A percentile compares a stretch with the other conserved stretches of the same genome.
These are phyloP conservation scores for Cyclura pinguis DNA, from an alignment of 2,797 vertebrate species.

Conservation along the genomic window DNA sequence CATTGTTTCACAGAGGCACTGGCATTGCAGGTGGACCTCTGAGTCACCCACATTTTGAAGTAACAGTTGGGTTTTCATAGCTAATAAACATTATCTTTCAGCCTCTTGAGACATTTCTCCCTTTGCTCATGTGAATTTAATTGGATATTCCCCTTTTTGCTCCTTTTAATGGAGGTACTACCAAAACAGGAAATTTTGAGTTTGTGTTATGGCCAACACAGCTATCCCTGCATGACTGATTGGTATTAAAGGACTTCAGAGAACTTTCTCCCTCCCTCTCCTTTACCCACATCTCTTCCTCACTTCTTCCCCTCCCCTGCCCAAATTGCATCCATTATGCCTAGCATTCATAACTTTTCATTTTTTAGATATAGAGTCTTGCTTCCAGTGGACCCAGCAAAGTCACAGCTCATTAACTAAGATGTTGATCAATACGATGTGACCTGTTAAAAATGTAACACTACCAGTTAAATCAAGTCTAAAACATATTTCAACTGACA, in stretches of 20 bases:
- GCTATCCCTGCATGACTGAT: too few species aligned
- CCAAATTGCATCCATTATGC: slow-evolving; percentile 2
- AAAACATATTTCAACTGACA: slow-evolving; percentile 46
- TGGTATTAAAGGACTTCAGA: neutral
- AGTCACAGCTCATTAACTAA: slow-evolving; percentile 15
- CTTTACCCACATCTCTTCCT: neutral
- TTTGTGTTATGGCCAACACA: too few species aligned
- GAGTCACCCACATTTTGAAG: too few species aligned
- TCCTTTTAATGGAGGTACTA: too few species aligned
- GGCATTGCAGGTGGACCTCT: too few species aligned
- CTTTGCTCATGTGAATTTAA: neutral
- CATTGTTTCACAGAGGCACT: too few species aligned
- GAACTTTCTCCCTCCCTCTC: neutral
- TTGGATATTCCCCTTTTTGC: neutral
- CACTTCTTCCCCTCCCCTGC: neutral
- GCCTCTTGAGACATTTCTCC: too few species aligned
- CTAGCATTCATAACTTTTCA: slow-evolving; percentile 14
- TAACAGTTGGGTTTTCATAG: too few species aligned
- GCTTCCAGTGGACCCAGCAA: slow-evolving; percentile 23
- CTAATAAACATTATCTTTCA: too few species aligned
- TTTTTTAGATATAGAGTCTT: slow-evolving; percentile 13
- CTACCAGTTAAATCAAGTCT: slow-evolving; percentile 34
- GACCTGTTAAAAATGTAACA: slow-evolving; percentile 44
- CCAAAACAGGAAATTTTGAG: too few species aligned
- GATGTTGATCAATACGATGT: slow-evolving; percentile 39